phyloP scores from a whole-genome alignment of 2,113 vertebrate species.

The Platysteira castanea region DNA sequence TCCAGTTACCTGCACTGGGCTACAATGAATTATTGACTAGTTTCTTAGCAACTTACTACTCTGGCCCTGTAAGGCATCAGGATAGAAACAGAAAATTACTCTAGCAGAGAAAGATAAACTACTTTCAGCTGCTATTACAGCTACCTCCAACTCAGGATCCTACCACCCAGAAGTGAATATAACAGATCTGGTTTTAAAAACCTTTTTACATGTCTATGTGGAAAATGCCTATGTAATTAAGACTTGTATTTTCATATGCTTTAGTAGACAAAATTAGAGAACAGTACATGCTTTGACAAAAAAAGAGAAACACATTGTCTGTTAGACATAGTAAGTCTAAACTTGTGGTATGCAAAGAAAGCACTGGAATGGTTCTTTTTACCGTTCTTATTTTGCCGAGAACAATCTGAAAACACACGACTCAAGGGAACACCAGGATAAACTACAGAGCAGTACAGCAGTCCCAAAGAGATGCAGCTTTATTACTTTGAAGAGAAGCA shows the following conservation, averaged over 20 bases:
- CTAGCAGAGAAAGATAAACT: neutral
- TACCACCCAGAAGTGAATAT: neutral
- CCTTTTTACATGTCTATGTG: neutral
- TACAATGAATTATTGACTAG: neutral
- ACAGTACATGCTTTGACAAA: neutral
- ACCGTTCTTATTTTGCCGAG: neutral
- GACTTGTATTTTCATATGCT: neutral
- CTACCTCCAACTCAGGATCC: neutral
- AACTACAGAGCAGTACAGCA: neutral
- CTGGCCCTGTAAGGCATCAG: neutral
- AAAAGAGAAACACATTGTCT: neutral
- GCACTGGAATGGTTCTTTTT: fast-evolving
- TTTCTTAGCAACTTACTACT: neutral
- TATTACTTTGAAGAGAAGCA: neutral
- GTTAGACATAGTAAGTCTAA: neutral
- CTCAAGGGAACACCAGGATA: neutral
- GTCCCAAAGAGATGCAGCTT: neutral
- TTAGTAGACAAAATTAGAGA: neutral
- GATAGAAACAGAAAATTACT: neutral
- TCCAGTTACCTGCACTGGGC: neutral
- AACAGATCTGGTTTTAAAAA: neutral
- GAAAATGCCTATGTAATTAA: neutral
- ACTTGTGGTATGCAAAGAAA: neutral
- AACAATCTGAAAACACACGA: neutral
- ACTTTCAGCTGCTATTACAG: neutral